A percentile compares a stretch with the other conserved stretches of the same genome.
Conservation (phyloP, 2,113 vertebrate species). For the Elachura formosa region DNA sequence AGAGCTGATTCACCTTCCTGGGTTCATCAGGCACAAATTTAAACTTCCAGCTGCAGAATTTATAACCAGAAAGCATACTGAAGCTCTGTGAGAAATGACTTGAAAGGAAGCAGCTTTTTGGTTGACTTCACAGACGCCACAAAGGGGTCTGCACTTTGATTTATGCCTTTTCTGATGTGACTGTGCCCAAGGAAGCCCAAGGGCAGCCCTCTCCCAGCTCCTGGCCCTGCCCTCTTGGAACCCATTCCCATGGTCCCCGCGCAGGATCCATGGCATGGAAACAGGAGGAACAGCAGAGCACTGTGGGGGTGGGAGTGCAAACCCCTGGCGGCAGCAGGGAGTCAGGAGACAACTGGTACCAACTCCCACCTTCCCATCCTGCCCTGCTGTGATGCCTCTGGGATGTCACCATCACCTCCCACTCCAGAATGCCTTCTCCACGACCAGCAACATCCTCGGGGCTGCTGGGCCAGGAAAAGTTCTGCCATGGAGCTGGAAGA, state of each 20-base stretch:
- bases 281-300: background rate
- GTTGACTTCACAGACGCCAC: background rate
- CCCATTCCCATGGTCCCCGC: fast-evolving
- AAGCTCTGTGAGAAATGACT: background rate
- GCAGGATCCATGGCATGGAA: fast-evolving
- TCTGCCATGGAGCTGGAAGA: background rate
- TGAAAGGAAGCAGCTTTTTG: background rate
- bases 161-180: fast-evolving
- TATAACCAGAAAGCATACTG: background rate
- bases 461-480: background rate
- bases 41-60: background rate
- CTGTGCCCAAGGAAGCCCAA: fast-evolving
- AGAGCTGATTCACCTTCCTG: background rate
- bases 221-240: fast-evolving
- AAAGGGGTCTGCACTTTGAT: background rate
- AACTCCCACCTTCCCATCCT: background rate
- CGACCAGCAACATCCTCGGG: fast-evolving
- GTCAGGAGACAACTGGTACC: background rate
- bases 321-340: background rate
- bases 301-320: fast-evolving
- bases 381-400: background rate
- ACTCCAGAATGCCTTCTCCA: background rate
- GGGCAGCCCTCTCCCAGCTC: background rate
- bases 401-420: background rate
- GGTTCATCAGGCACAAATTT: background rate